Conservation (phyloP, 1,140 invertebrate genomes). For the Antheraea mylitta region DNA sequence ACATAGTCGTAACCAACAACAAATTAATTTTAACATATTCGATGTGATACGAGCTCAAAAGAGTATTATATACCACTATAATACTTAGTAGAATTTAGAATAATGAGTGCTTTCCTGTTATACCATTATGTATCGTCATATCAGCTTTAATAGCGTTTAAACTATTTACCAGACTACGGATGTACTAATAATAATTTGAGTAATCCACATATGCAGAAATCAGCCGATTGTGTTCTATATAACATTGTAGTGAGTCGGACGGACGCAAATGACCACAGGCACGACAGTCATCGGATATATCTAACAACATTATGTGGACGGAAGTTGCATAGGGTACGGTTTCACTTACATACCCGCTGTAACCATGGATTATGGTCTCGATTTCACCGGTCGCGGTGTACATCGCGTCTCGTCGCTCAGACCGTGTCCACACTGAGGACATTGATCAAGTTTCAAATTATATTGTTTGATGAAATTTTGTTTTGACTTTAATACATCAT, state of each 20-base stretch:
- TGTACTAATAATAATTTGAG: background rate
- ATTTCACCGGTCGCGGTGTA: slow-evolving; percentile 46
- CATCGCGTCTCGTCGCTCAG: slow-evolving; percentile 30
- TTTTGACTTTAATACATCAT: slow-evolving; percentile 15
- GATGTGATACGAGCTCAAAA: too few relatives aligned
- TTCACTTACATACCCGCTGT: slow-evolving; percentile 52
- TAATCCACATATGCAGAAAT: slow-evolving; percentile 3
- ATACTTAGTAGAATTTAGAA: background rate
- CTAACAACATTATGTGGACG: slow-evolving; percentile 61
- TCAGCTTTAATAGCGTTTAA: background rate
- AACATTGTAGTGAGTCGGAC: slow-evolving; percentile 38
- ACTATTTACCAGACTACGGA: slow-evolving; percentile 2
- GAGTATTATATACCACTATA: background rate
- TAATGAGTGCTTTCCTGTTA: background rate
- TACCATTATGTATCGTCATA: background rate
- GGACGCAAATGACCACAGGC: slow-evolving; percentile 53
- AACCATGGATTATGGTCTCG: slow-evolving; percentile 55
- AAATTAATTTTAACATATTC: too few relatives aligned
- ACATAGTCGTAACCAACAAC: too few relatives aligned
- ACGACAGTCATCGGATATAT: slow-evolving; percentile 60
- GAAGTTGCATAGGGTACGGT: slow-evolving; percentile 73
- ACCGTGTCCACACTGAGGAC: slow-evolving; percentile 58
- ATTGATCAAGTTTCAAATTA: slow-evolving; percentile 70
- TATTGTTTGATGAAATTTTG: slow-evolving; percentile 36
- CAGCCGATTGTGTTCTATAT: slow-evolving; percentile 15